These are phyloP conservation scores for Heliconius erato DNA, from an alignment of 2,888 invertebrate species.

Conservation along the genomic window DNA sequence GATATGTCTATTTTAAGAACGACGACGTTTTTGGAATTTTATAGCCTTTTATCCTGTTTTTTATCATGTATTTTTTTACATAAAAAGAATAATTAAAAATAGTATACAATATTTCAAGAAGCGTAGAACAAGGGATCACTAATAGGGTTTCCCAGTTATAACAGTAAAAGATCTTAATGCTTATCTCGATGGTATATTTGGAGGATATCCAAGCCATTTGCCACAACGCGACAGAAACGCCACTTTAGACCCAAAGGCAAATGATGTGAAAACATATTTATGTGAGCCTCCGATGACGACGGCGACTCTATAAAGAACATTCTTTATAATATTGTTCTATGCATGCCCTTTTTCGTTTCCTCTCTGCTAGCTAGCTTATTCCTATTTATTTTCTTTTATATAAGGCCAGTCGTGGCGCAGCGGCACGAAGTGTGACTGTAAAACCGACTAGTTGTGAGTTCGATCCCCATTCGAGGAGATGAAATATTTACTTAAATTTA, in stretches of 20 bases:
- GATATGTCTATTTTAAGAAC: not conserved
- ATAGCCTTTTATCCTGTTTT: not conserved
- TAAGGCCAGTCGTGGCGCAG: too few species aligned
- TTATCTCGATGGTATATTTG: slow-evolving; percentile 79
- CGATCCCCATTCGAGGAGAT: too few species aligned
- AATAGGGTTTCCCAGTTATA: slow-evolving; percentile 42
- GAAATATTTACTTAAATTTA: too few species aligned
- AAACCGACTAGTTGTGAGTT: too few species aligned
- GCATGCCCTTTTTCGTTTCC: slow-evolving; percentile 21
- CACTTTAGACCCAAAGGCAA: slow-evolving; percentile 76
- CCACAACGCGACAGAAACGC: slow-evolving; percentile 74
- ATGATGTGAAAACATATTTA: slow-evolving; percentile 78
- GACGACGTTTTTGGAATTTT: not conserved
- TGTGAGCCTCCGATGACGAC: slow-evolving; percentile 43
- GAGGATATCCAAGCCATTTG: slow-evolving; percentile 76
- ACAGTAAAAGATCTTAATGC: slow-evolving; percentile 68
- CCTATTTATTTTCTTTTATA: not conserved
- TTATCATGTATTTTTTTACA: not conserved
- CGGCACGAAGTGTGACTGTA: too few species aligned
- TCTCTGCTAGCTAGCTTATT: not conserved
- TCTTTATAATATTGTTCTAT: slow-evolving; percentile 28
- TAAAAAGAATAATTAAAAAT: slow-evolving; percentile 4
- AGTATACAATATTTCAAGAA: slow-evolving; percentile 3
- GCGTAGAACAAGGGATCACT: slow-evolving; percentile 33
- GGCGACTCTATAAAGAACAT: slow-evolving; percentile 39